Evolutionary conservation across 1,140 invertebrate genomes (phyloP).

Genomic region (Drosophila hydei): DNA sequence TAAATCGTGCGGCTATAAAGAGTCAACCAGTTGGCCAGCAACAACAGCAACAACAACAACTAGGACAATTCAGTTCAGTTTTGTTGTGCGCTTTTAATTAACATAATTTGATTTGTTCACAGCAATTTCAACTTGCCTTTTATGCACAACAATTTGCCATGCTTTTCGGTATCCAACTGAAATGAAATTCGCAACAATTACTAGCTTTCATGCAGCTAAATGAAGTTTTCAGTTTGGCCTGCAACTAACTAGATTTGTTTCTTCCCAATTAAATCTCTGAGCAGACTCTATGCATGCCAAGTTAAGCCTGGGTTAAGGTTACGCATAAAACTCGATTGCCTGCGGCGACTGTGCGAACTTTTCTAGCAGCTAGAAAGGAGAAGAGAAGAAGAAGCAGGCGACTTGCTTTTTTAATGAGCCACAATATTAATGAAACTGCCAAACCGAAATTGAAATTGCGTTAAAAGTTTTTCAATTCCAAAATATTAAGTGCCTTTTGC

Average conservation of each 20-base stretch:
- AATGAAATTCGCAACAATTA: slow-evolving; percentile 45
- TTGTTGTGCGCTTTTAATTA: slow-evolving; percentile 66
- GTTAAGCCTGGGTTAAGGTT: slow-evolving; percentile 1
- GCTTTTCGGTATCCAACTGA: not conserved
- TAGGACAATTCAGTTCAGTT: slow-evolving; percentile 30
- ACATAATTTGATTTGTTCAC: slow-evolving; percentile 67
- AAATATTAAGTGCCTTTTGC: not conserved
- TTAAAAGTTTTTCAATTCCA: not conserved
- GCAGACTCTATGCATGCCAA: not conserved
- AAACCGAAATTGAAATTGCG: not conserved
- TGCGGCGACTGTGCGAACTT: not conserved
- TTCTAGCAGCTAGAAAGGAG: not conserved
- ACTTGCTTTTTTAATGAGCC: not conserved
- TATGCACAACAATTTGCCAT: slow-evolving; percentile 53
- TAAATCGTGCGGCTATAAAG: slow-evolving; percentile 69
- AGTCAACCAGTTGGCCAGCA: slow-evolving; percentile 68
- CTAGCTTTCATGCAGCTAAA: slow-evolving; percentile 16
- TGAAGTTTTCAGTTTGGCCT: slow-evolving; percentile 18
- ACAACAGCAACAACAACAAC: not conserved
- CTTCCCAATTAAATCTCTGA: slow-evolving; percentile 22
- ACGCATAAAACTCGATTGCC: not conserved
- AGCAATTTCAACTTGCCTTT: slow-evolving; percentile 20
- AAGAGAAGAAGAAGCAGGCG: too few relatives aligned
- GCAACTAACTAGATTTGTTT: slow-evolving; percentile 33
- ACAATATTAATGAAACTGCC: not conserved